These are phyloP conservation scores for Lepus townsendii DNA, from an alignment of 2,797 vertebrate species.

Conservation along the genomic window DNA sequence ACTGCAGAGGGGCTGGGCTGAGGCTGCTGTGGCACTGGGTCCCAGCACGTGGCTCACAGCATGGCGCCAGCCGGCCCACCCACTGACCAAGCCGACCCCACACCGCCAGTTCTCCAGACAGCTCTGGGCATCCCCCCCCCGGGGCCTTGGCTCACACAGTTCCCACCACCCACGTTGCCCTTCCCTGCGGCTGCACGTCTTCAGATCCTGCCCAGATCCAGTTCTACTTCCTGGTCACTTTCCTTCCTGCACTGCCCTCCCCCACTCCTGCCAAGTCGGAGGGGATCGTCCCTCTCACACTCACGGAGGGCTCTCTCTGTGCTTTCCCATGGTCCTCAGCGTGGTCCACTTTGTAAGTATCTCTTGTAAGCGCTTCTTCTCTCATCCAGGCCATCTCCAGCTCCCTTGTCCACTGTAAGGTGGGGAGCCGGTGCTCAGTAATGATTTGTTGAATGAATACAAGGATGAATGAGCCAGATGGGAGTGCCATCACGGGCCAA, in stretches of 20 bases:
- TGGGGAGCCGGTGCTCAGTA: not conserved
- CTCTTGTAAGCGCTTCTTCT: not conserved
- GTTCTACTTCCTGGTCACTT: not conserved
- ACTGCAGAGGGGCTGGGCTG: not conserved
- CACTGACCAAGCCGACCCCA: rapidly evolving
- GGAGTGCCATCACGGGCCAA: conserved; percentile 23
- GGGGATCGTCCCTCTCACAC: not conserved
- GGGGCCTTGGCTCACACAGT: not conserved
- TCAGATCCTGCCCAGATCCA: not conserved
- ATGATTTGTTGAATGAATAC: conserved; percentile 59
- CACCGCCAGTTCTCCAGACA: not conserved
- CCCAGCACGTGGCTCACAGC: not conserved
- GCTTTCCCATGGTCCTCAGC: not conserved
- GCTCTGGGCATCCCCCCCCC: too few relatives aligned
- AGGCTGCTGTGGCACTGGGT: rapidly evolving
- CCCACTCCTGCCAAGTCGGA: not conserved
- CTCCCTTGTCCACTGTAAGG: not conserved
- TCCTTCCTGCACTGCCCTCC: not conserved
- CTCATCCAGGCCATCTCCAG: not conserved
- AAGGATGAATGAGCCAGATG: conserved; percentile 70
- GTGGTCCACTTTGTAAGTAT: not conserved
- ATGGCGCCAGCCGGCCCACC: not conserved
- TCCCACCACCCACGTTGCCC: not conserved
- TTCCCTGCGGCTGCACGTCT: not conserved
- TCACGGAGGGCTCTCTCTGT: not conserved